phyloP scores from a whole-genome alignment of 2,113 vertebrate species.

The Cephalopterus ornatus region DNA sequence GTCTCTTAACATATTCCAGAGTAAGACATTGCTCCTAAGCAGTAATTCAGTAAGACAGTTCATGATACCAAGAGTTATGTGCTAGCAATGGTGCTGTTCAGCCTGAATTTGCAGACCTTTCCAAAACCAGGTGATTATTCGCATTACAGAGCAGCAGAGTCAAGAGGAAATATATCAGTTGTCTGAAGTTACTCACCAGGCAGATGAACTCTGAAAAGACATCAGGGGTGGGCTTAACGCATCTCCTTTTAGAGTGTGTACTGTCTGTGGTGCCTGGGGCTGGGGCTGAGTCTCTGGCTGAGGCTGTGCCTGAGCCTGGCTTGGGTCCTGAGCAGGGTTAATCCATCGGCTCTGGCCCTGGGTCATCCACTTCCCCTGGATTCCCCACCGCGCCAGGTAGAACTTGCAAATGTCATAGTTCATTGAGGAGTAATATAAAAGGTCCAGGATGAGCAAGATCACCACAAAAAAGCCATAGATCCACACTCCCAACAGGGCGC shows the following conservation, averaged over 20 bases:
- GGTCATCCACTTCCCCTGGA: constrained; percentile 92
- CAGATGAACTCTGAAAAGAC: constrained; percentile 89
- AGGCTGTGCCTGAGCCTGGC: constrained; percentile 68
- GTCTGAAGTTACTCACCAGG: constrained; percentile 90
- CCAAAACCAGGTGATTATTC: background rate
- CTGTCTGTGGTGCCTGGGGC: constrained; percentile 76
- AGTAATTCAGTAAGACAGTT: background rate
- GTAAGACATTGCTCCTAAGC: background rate
- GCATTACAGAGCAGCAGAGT: background rate
- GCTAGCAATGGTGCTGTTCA: background rate
- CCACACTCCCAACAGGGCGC: constrained; percentile 94
- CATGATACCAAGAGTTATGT: background rate
- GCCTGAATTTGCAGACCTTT: background rate
- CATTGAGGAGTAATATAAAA: constrained; percentile 97
- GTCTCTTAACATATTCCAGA: background rate
- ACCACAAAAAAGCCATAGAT: constrained; percentile 97
- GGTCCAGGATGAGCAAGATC: constrained; percentile 90
- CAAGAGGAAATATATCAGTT: background rate
- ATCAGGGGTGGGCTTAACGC: constrained; percentile 84
- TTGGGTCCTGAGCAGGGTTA: constrained; percentile 75
- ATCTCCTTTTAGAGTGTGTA: constrained; percentile 83
- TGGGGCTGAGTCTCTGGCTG: constrained; percentile 57
- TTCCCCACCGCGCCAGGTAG: constrained; percentile 93
- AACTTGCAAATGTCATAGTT: constrained; percentile 95
- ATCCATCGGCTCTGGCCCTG: constrained; percentile 87